Evolutionary conservation across 1,140 invertebrate species (phyloP).

Genomic region (Drosophila chauvacae): DNA sequence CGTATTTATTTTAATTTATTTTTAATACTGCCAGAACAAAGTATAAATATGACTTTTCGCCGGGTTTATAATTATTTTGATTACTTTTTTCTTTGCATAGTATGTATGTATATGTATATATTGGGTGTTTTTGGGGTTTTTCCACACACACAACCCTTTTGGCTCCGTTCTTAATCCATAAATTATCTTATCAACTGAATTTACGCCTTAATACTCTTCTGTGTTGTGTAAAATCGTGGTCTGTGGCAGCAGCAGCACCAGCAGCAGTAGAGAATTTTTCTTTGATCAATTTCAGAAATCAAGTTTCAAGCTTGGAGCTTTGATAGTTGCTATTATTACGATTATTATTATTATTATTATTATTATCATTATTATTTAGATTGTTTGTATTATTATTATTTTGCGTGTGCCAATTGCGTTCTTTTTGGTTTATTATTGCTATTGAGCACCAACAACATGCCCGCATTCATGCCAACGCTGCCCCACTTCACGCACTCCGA

Average conservation of each 20-base stretch:
- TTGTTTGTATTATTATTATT: background rate
- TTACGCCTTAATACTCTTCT: slow-evolving; percentile 46
- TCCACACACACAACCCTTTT: slow-evolving; percentile 27
- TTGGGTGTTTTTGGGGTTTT: slow-evolving; percentile 25
- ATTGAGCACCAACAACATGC: slow-evolving; percentile 87
- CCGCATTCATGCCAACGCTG: slow-evolving; percentile 88
- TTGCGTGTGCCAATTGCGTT: slow-evolving; percentile 14
- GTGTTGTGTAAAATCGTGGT: slow-evolving; percentile 15
- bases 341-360: slow-evolving; percentile 12
- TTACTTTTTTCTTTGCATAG: slow-evolving; percentile 6
- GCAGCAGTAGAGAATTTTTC: background rate
- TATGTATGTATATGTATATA: slow-evolving; percentile 30
- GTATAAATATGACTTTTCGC: background rate
- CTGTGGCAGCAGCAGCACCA: slow-evolving; percentile 5
- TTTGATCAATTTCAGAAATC: background rate
- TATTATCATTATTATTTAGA: background rate
- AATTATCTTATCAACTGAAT: slow-evolving; percentile 64
- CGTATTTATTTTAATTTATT: background rate
- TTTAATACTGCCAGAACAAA: slow-evolving; percentile 35
- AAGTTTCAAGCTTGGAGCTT: slow-evolving; percentile 12
- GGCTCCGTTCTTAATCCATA: slow-evolving; percentile 30
- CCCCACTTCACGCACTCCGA: slow-evolving; percentile 89
- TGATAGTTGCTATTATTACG: slow-evolving; percentile 38
- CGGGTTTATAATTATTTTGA: slow-evolving; percentile 2
- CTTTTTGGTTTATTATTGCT: slow-evolving; percentile 37